Conservation (phyloP, 2,113 vertebrate species). For the Okapia johnstoni region DNA sequence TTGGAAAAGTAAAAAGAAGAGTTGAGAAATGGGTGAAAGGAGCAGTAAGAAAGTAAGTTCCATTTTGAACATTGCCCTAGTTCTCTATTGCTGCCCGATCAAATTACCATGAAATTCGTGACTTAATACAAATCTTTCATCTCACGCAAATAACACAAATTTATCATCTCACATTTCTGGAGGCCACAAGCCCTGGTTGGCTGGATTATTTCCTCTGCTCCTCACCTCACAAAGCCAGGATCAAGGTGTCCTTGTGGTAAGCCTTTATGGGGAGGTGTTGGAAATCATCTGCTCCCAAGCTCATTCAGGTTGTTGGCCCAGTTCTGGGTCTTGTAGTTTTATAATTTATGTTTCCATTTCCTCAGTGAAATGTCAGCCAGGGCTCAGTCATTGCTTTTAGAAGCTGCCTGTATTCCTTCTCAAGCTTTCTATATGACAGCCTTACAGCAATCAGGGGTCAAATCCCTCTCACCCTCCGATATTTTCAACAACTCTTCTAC, state of each 20-base stretch:
- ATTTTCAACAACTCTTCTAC: neutral
- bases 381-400: neutral
- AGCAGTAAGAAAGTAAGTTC: neutral
- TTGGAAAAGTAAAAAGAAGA: neutral
- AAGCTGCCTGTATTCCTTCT: neutral
- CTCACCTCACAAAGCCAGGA: neutral
- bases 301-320: neutral
- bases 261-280: neutral
- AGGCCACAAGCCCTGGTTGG: neutral
- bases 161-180: rapidly evolving
- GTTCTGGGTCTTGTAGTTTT: neutral
- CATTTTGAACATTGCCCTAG: neutral
- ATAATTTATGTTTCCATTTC: neutral
- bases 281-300: rapidly evolving
- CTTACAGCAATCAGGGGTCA: neutral
- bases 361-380: neutral
- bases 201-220: neutral
- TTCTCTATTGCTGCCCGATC: neutral
- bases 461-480: neutral
- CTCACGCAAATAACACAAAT: neutral
- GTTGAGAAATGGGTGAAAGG: neutral
- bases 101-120: neutral
- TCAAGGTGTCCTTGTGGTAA: neutral
- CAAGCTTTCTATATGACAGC: neutral
- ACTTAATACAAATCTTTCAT: neutral